These are phyloP conservation scores for Ceratosolen fusciceps DNA, from an alignment of 1,140 invertebrate genomes.

Conservation along the genomic window DNA sequence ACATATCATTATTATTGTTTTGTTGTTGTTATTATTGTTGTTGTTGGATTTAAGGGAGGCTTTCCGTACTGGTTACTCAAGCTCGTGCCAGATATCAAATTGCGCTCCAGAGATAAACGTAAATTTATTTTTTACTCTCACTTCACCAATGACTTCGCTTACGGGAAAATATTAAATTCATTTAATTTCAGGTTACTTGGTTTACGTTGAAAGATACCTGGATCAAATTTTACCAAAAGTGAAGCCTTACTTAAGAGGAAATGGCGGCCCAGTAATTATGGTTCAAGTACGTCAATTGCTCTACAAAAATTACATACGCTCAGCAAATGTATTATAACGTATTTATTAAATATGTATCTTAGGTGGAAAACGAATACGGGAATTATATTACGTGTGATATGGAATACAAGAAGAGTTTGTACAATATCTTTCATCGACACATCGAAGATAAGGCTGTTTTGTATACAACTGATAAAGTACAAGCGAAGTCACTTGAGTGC, in stretches of 20 bases:
- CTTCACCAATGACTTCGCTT: background rate
- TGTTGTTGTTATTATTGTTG: background rate
- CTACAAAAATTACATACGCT: background rate
- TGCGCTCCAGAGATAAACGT: constrained; percentile 78
- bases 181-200: constrained; percentile 51
- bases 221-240: constrained; percentile 71
- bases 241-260: constrained; percentile 60
- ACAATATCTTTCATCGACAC: constrained; percentile 76
- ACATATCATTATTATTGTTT: no score
- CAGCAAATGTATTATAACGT: background rate
- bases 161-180: background rate
- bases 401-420: constrained; percentile 77
- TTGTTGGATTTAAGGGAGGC: constrained; percentile 78
- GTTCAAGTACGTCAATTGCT: constrained; percentile 76
- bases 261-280: constrained; percentile 73
- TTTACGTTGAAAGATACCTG: constrained; percentile 55
- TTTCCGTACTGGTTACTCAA: constrained; percentile 86
- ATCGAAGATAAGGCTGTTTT: constrained; percentile 80
- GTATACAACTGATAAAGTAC: constrained; percentile 85
- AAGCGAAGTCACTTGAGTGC: constrained; percentile 71
- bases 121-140: constrained; percentile 45
- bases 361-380: constrained; percentile 96
- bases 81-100: constrained; percentile 78
- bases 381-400: constrained; percentile 82
- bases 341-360: constrained; percentile 56